Conservation (phyloP, 2,113 vertebrate species). For the Oreochromis spilurus region DNA sequence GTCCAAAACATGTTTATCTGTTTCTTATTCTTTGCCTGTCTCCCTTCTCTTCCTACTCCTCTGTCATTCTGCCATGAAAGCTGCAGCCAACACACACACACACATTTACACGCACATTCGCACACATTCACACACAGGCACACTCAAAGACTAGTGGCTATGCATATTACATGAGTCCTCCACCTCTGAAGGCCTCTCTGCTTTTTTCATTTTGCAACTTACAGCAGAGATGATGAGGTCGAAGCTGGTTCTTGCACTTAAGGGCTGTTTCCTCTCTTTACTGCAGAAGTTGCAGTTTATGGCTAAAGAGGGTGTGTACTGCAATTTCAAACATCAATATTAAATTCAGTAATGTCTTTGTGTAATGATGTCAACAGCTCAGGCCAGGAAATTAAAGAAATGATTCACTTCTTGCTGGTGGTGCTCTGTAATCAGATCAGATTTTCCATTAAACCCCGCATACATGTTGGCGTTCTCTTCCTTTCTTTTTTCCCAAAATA, state of each 20-base stretch:
- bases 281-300: slow-evolving; percentile 9
- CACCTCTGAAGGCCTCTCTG: slow-evolving; percentile 53
- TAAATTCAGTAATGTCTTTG: not conserved
- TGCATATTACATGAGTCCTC: slow-evolving; percentile 70
- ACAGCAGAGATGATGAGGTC: slow-evolving; percentile 47
- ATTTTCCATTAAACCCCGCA: not conserved
- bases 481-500: not conserved
- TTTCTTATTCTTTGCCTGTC: slow-evolving; percentile 44
- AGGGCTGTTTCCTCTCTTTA: slow-evolving; percentile 12
- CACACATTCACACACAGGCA: slow-evolving; percentile 14
- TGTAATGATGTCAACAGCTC: not conserved
- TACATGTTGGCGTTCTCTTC: not conserved
- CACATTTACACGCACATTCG: not conserved
- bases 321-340: not conserved
- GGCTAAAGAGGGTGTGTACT: not conserved
- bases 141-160: slow-evolving; percentile 32
- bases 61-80: slow-evolving; percentile 46
- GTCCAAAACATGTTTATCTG: slow-evolving; percentile 19
- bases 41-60: slow-evolving; percentile 8
- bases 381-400: slow-evolving; percentile 18
- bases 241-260: slow-evolving; percentile 42
- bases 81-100: slow-evolving; percentile 3
- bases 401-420: not conserved
- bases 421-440: not conserved
- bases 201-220: slow-evolving; percentile 53